Evolutionary conservation across 2,888 invertebrate species (phyloP).

Genomic region (Cosmorhoe ocellata): DNA sequence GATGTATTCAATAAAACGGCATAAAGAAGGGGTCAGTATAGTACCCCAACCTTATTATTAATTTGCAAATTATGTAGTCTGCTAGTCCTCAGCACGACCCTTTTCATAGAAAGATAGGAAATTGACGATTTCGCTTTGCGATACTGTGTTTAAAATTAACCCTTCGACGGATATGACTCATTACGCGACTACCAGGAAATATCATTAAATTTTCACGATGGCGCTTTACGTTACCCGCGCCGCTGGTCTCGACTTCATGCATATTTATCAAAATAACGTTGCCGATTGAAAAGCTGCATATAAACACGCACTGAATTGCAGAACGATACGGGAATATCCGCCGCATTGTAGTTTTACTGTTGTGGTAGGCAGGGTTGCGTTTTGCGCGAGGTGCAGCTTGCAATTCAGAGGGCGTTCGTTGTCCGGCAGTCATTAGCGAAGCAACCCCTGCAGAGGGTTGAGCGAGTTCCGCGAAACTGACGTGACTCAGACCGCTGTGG

Average conservation of each 20-base stretch:
- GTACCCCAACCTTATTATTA: conserved; percentile 30
- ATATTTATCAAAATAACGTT: conserved; percentile 82
- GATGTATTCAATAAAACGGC: not conserved
- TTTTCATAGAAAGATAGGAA: conserved; percentile 53
- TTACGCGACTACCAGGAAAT: conserved; percentile 77
- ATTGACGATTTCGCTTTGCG: conserved; percentile 65
- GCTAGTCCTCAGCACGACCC: conserved; percentile 35
- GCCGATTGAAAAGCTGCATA: conserved; percentile 81
- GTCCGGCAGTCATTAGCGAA: conserved; percentile 76
- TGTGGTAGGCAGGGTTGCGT: conserved; percentile 70
- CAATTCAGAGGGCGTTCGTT: conserved; percentile 62
- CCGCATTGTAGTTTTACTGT: conserved; percentile 66
- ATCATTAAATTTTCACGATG: conserved; percentile 81
- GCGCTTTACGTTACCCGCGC: conserved; percentile 75
- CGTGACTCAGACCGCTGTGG: conserved; percentile 65
- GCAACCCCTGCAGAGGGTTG: conserved; percentile 71
- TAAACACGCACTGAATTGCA: conserved; percentile 76
- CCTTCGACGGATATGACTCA: conserved; percentile 80
- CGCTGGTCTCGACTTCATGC: conserved; percentile 77
- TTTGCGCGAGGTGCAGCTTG: conserved; percentile 59
- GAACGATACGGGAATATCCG: conserved; percentile 51
- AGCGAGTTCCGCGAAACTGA: conserved; percentile 68
- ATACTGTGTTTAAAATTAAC: conserved; percentile 75
- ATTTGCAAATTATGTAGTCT: conserved; percentile 40
- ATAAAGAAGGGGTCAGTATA: conserved; percentile 3